Conservation (phyloP, 2,797 vertebrate genomes). For the Sparus aurata region DNA sequence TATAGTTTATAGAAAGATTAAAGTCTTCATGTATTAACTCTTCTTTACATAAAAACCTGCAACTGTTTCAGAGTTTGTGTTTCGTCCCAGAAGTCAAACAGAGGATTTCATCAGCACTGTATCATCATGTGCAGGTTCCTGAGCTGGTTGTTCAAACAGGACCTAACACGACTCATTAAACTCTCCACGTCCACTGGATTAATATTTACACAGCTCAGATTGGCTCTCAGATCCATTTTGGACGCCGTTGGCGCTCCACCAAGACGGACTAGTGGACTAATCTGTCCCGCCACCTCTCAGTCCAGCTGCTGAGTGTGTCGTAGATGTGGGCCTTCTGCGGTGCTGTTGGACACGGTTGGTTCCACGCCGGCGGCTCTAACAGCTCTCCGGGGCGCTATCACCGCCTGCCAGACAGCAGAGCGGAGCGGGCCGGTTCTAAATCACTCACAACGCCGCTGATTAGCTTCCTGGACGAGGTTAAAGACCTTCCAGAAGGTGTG, state of each 20-base stretch:
- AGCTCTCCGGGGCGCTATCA: conserved; percentile 55
- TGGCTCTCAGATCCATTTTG: conserved; percentile 28
- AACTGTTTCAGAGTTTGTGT: neutral
- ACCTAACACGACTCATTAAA: conserved; percentile 52
- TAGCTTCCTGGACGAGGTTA: conserved; percentile 49
- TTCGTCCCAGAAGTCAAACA: neutral
- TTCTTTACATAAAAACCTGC: neutral
- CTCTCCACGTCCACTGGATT: conserved; percentile 45
- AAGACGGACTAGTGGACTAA: conserved; percentile 28
- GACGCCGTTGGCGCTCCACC: conserved; percentile 42
- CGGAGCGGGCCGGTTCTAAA: conserved; percentile 46
- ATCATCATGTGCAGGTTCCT: conserved; percentile 3
- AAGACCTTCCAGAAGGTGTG: conserved; percentile 55
- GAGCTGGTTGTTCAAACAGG: conserved; percentile 27
- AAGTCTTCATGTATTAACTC: neutral
- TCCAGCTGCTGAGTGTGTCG: conserved; percentile 38
- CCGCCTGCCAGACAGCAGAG: conserved; percentile 46
- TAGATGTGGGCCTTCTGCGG: conserved; percentile 32
- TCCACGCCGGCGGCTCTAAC: conserved; percentile 53
- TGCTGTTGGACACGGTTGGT: conserved; percentile 51
- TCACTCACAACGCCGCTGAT: conserved; percentile 50
- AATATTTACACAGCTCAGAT: conserved; percentile 62
- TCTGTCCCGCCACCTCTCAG: conserved; percentile 34
- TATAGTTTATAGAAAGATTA: no score
- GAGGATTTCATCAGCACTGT: neutral